These are phyloP conservation scores for Sitobion miscanthi DNA, from an alignment of 1,140 invertebrate genomes.

Conservation along the genomic window DNA sequence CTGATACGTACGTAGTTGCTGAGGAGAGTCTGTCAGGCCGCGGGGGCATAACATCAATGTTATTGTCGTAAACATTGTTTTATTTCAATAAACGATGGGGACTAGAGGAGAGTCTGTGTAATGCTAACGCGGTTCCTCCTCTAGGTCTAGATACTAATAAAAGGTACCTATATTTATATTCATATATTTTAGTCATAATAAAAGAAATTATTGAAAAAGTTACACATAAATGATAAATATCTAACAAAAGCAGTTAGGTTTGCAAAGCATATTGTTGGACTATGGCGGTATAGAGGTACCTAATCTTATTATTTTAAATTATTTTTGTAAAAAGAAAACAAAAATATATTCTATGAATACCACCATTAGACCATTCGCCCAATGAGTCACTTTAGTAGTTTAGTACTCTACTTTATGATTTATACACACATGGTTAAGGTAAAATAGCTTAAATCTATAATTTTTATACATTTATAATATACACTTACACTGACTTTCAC, in stretches of 20 bases:
- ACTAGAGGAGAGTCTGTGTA: too few relatives aligned
- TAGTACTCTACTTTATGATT: background rate
- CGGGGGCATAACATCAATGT: too few relatives aligned
- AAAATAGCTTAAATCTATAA: background rate
- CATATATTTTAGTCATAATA: background rate
- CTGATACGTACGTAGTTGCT: too few relatives aligned
- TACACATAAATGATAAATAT: background rate
- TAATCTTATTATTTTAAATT: background rate
- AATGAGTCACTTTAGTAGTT: background rate
- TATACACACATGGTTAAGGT: background rate
- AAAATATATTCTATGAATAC: background rate
- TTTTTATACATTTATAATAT: background rate
- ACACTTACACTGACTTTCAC: slow-evolving; percentile 45
- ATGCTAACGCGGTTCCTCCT: too few relatives aligned
- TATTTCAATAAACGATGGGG: background rate
- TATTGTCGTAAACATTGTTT: background rate
- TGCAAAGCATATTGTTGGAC: background rate
- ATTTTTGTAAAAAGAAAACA: background rate
- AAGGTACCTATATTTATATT: too few relatives aligned
- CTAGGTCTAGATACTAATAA: too few relatives aligned
- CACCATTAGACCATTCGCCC: background rate
- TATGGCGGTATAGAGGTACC: background rate
- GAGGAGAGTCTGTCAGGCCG: too few relatives aligned
- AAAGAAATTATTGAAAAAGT: background rate
- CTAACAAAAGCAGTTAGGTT: background rate